phyloP scores from a whole-genome alignment of 2,888 invertebrate genomes.

The Bruchidius siliquastri region DNA sequence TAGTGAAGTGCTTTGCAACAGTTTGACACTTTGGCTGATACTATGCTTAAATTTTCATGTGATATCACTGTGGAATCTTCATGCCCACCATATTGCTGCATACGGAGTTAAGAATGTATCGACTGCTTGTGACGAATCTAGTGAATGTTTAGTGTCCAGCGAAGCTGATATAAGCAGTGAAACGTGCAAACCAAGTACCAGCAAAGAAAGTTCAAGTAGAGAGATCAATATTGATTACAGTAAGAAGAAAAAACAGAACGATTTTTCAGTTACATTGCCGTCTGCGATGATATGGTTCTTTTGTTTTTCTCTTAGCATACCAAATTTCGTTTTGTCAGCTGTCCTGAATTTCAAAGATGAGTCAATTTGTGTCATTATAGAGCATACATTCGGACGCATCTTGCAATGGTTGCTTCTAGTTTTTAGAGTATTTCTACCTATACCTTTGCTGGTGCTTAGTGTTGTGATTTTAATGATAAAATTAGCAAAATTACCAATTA shows the following conservation, averaged over 20 bases:
- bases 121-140: slow-evolving; percentile 33
- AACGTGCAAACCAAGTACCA: slow-evolving; percentile 14
- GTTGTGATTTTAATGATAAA: slow-evolving; percentile 34
- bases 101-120: slow-evolving; percentile 38
- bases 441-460: slow-evolving; percentile 32
- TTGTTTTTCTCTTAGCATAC: slow-evolving; percentile 56
- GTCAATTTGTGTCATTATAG: slow-evolving; percentile 52
- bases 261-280: slow-evolving; percentile 52
- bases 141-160: slow-evolving; percentile 36
- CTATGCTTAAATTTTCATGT: slow-evolving; percentile 56
- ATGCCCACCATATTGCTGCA: slow-evolving; percentile 22
- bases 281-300: slow-evolving; percentile 56
- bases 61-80: slow-evolving; percentile 53
- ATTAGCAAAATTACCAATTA: slow-evolving; percentile 30
- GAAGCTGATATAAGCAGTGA: background rate
- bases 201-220: slow-evolving; percentile 44
- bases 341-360: slow-evolving; percentile 39
- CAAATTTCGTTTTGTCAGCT: slow-evolving; percentile 54
- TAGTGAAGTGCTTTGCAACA: slow-evolving; percentile 53
- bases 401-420: slow-evolving; percentile 36
- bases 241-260: slow-evolving; percentile 39
- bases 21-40: slow-evolving; percentile 55
- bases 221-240: slow-evolving; percentile 55
- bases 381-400: slow-evolving; percentile 48
- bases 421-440: slow-evolving; percentile 37